Evolutionary conservation across 2,113 vertebrate species (phyloP).

Genomic region (Lichenostomus cassidix): DNA sequence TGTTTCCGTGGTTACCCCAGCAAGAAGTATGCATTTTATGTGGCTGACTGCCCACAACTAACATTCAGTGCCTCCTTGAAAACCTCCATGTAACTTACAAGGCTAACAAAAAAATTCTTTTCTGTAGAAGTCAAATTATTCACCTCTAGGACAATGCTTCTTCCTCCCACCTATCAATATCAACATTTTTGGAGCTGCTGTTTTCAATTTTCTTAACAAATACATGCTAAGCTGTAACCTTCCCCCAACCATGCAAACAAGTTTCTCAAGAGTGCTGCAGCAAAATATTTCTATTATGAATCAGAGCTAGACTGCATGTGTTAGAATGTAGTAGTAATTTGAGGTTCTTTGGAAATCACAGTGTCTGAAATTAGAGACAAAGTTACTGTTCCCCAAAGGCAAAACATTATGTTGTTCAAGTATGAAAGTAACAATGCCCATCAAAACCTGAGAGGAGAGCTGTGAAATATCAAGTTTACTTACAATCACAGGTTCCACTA

Average conservation of each 20-base stretch:
- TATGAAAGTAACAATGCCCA: not conserved
- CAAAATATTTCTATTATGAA: not conserved
- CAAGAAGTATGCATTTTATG: not conserved
- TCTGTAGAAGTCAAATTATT: not conserved
- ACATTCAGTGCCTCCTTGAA: not conserved
- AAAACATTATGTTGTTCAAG: not conserved
- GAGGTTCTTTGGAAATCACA: not conserved
- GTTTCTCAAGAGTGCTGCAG: not conserved
- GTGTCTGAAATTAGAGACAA: not conserved
- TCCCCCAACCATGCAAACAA: not conserved
- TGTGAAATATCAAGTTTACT: slow-evolving; percentile 55
- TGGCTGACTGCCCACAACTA: not conserved
- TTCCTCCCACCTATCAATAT: not conserved
- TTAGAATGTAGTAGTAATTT: fast-evolving
- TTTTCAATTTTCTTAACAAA: not conserved
- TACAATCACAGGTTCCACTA: slow-evolving; percentile 90
- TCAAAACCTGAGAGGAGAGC: not conserved
- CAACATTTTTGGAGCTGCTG: not conserved
- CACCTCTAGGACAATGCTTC: not conserved
- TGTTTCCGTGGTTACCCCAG: not conserved
- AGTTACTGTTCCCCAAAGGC: not conserved
- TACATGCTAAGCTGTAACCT: not conserved
- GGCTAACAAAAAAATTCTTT: not conserved
- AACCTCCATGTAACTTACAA: not conserved
- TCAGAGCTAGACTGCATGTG: fast-evolving